Percentiles rank a stretch among this genome's conserved stretches.
These are phyloP conservation scores for Pelagia noctiluca DNA, from an alignment of 30 jellyfish, hydroid and myxozoan species.

Conservation along the genomic window DNA sequence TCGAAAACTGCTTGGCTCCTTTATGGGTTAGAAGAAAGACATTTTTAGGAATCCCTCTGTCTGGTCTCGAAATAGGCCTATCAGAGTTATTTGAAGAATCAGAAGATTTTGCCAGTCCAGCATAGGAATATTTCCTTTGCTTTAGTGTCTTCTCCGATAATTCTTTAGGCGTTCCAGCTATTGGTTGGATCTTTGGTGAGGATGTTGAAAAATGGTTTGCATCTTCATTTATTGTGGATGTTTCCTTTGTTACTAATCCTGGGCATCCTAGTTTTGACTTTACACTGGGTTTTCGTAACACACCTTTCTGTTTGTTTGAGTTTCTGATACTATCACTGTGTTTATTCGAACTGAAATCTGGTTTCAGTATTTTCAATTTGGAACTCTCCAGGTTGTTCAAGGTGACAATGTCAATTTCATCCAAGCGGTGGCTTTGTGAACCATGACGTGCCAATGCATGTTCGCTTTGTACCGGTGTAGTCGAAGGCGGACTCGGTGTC, in stretches of 20 bases:
- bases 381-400: no score
- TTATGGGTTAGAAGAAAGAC: conserved; percentile 32
- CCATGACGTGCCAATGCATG: not conserved
- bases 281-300: not conserved
- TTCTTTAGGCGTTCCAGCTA: not conserved
- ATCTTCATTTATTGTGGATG: not conserved
- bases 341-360: no score
- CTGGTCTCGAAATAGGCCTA: not conserved
- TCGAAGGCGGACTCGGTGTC: not conserved
- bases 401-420: no score
- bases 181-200: not conserved
- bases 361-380: no score
- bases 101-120: not conserved
- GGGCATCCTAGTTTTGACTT: conserved; percentile 2
- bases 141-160: not conserved
- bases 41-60: not conserved
- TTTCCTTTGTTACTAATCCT: not conserved
- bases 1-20: conserved; percentile 35
- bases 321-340: no score
- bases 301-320: no score
- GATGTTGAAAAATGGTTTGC: not conserved
- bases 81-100: not conserved
- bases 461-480: not conserved
- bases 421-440: no score
- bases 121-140: not conserved